Conservation (phyloP, 2,797 vertebrate species). For the Sebastes cheni region DNA sequence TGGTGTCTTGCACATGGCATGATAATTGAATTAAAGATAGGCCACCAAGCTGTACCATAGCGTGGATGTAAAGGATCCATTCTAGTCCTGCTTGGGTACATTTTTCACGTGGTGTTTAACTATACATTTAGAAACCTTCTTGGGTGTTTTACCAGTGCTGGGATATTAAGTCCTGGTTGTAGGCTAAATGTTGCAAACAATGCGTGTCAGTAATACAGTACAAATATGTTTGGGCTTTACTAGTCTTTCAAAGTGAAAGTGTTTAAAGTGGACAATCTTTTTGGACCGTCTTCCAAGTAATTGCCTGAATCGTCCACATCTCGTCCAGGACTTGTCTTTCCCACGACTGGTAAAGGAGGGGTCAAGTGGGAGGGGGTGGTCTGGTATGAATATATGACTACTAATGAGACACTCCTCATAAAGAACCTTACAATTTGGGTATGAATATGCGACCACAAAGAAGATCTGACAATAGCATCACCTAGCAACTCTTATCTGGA, state of each 20-base stretch:
- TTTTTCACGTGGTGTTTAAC: neutral
- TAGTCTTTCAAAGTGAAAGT: conserved; percentile 39
- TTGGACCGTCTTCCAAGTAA: conserved; percentile 58
- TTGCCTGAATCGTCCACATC: conserved; percentile 63
- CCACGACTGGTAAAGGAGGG: conserved; percentile 84
- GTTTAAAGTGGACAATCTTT: conserved; percentile 48
- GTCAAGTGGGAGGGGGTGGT: conserved; percentile 82
- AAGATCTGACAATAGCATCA: conserved; percentile 79
- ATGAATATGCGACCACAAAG: conserved; percentile 84
- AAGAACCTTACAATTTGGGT: conserved; percentile 78
- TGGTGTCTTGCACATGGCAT: neutral
- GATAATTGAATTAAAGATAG: conserved; percentile 6
- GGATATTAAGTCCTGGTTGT: neutral
- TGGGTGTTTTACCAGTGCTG: conserved; percentile 7
- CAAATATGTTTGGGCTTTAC: conserved; percentile 28
- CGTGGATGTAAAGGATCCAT: neutral
- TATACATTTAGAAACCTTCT: neutral
- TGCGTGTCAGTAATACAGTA: conserved; percentile 2
- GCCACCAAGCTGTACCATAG: neutral
- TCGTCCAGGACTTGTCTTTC: conserved; percentile 78
- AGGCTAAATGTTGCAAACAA: conserved; percentile 25
- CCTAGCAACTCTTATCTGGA: conserved; percentile 83
- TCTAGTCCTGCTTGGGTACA: neutral
- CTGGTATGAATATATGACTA: conserved; percentile 86
- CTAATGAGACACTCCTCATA: conserved; percentile 82